phyloP scores from a whole-genome alignment of 1,140 invertebrate species.

The Brachionus koreanus region DNA sequence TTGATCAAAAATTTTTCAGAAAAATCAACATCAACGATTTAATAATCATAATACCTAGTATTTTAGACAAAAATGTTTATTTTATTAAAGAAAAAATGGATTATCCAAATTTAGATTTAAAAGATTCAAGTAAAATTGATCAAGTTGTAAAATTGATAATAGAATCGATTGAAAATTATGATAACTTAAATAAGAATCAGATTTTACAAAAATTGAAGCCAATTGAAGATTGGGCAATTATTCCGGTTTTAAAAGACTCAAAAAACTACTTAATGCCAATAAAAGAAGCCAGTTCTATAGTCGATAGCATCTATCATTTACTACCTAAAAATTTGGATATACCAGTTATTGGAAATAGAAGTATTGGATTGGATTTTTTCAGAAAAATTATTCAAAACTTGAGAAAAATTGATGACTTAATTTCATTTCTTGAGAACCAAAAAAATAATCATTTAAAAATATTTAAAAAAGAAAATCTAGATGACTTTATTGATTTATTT shows the following conservation, averaged over 20 bases:
- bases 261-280: not conserved
- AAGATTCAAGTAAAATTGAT: not conserved
- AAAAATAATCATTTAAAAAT: not conserved
- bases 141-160: not conserved
- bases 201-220: not conserved
- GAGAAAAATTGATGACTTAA: not conserved
- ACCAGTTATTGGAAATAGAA: not conserved
- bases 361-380: not conserved
- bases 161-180: not conserved
- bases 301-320: not conserved
- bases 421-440: not conserved
- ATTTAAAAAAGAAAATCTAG: not conserved
- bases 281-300: not conserved
- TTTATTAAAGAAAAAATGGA: not conserved
- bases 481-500: not conserved
- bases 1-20: not conserved
- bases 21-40: not conserved
- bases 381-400: not conserved
- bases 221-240: constrained; percentile 7
- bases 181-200: not conserved
- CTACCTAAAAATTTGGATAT: not conserved
- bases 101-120: not conserved
- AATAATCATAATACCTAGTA: not conserved
- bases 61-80: not conserved
- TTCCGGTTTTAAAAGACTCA: not conserved